These are phyloP conservation scores for Buceros bicornis DNA, from an alignment of 2,797 vertebrate genomes.

Conservation along the genomic window DNA sequence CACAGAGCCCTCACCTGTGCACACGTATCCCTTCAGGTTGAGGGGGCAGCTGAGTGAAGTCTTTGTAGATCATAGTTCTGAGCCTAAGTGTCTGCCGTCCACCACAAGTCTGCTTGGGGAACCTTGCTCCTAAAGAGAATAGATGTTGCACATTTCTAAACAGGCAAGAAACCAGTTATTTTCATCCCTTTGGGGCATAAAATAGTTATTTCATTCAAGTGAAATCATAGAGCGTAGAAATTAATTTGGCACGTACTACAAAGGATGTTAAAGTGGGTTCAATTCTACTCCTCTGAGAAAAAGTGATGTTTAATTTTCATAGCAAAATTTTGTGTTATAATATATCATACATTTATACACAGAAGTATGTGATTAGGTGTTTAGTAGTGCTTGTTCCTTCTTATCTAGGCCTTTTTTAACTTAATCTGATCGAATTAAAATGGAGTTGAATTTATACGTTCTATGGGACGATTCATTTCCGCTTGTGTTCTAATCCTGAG, in stretches of 20 bases:
- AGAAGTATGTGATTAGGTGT: background rate
- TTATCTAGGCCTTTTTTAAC: background rate
- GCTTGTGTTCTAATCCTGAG: background rate
- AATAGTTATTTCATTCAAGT: slow-evolving; percentile 21
- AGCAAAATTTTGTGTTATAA: background rate
- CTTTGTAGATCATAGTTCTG: background rate
- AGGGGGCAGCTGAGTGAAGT: no score
- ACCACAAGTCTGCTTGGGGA: background rate
- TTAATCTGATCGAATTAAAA: background rate
- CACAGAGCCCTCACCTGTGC: background rate
- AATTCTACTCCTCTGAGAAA: background rate
- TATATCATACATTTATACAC: background rate
- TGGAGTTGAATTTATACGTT: background rate
- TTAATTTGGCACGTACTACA: slow-evolving; percentile 17
- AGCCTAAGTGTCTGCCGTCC: background rate
- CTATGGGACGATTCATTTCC: background rate
- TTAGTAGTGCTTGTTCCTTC: background rate
- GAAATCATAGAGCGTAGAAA: slow-evolving; percentile 26
- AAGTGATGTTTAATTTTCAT: slow-evolving; percentile 5
- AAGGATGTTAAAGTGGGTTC: slow-evolving; percentile 10
- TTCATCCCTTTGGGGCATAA: background rate
- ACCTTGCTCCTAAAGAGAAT: background rate
- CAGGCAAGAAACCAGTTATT: background rate
- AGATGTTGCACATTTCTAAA: background rate
- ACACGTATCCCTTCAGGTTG: background rate